Percentiles rank a stretch among this genome's conserved stretches.
Evolutionary conservation across 2,113 vertebrate genomes (phyloP).

Genomic region (Oreochromis spilurus): DNA sequence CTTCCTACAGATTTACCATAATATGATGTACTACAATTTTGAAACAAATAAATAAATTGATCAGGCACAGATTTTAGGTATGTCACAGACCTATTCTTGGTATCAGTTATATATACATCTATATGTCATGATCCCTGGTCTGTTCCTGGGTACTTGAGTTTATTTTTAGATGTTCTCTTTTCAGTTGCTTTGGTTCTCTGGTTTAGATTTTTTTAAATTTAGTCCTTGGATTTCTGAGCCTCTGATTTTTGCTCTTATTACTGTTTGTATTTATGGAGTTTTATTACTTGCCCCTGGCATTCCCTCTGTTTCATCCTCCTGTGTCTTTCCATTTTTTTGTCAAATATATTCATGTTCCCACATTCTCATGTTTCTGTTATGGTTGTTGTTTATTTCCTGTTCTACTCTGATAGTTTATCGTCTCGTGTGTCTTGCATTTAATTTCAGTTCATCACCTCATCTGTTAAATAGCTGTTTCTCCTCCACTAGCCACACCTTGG

Average conservation of each 20-base stretch:
- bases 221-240: neutral
- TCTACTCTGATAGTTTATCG: neutral
- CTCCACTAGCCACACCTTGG: neutral
- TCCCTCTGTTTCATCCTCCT: neutral
- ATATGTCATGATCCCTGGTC: neutral
- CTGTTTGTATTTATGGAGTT: neutral
- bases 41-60: neutral
- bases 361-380: neutral
- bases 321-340: neutral
- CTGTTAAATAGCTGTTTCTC: neutral
- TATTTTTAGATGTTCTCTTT: neutral
- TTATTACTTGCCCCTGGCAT: neutral
- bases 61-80: neutral
- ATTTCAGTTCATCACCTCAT: neutral
- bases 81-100: neutral
- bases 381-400: neutral
- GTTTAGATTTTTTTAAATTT: fast-evolving
- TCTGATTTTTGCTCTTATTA: neutral
- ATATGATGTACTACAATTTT: neutral
- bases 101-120: neutral
- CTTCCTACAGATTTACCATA: neutral
- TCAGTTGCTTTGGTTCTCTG: neutral
- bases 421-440: neutral
- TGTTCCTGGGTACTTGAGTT: neutral
- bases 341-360: neutral